Base-by-base conservation (phyloP, 2,888 invertebrate genomes). In the Zele albiditarsus region DNA sequence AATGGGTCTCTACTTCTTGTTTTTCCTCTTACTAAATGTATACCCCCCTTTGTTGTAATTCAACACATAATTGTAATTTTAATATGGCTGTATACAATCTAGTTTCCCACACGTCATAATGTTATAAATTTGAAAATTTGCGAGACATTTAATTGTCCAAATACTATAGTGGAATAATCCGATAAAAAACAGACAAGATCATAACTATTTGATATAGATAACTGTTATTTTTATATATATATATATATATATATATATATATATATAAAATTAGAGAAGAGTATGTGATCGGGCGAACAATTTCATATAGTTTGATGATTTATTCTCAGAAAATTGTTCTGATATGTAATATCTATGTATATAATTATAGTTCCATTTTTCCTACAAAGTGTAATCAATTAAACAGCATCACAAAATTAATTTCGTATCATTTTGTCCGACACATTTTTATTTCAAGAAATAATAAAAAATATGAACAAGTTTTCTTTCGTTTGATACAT, bases 341-440 rank as follows among this genome's bases (percentile, higher is more conserved):
- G 42, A 69, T 77, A 74, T 78, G 73, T 78, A 78, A 75, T 76
- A 76, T 79, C 76, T 60, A 65, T 77, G 77, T 77, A 77, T 77
- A 79, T 79, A 74, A 68, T 53, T 23, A 73, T 12, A 38, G 38
- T 38, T 38, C 12, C 38, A 38, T 38, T 49, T 28, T 3, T 20
- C 31, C 20, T 28, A 25, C 28, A 31, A 60, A 60, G n/a, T 69
- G 46, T 28, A 38, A 65, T 53, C 16, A 38, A 33, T 63, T 23
- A 20, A 25, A 62, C 62, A 49, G 31, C 53, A 23, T n/a, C 23
- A 53, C 0, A 53, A 46, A 46, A 46, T n/a, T 62, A 27, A 49
- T 20, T 58, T 16, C 23, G 14, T 31, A 25, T 23, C 27, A 12
- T 63, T 23, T 46, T 16, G 23, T 10, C 14, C 53, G 14, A 46